Evolutionary conservation across 2,113 vertebrate genomes (phyloP).

Genomic region (Channa argus): DNA sequence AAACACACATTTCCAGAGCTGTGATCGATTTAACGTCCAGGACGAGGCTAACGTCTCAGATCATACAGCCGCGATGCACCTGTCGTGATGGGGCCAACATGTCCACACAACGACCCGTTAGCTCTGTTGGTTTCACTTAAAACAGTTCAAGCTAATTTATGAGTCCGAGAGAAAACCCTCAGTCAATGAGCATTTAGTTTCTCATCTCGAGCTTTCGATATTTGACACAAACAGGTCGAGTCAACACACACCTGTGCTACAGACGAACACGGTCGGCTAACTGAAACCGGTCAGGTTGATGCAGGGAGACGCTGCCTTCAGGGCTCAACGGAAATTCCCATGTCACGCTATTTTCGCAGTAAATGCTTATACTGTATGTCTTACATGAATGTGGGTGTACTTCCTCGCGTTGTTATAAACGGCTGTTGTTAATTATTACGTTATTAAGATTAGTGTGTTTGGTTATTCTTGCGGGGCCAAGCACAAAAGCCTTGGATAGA

Average conservation of each 20-base stretch:
- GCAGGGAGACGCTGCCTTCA: conserved; percentile 56
- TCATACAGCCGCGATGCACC: conserved; percentile 22
- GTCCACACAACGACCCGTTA: conserved; percentile 1
- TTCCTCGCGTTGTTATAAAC: too few species aligned
- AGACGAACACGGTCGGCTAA: not conserved
- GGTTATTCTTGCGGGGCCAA: too few species aligned
- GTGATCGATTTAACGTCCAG: not conserved
- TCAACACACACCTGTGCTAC: conserved; percentile 34
- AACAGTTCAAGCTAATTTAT: not conserved
- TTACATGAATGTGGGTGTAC: too few species aligned
- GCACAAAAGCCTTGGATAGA: too few species aligned
- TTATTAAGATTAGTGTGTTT: too few species aligned
- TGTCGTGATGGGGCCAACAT: conserved; percentile 39
- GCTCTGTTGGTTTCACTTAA: not conserved
- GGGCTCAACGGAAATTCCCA: conserved; percentile 25
- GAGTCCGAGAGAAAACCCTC: conserved; percentile 11
- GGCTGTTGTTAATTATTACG: too few species aligned
- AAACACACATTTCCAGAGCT: not conserved
- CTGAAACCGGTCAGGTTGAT: conserved; percentile 31
- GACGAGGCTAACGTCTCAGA: conserved; percentile 1
- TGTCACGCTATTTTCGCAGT: rapidly evolving
- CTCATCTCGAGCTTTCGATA: conserved; percentile 49
- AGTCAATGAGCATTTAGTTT: not conserved
- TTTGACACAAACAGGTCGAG: conserved; percentile 20
- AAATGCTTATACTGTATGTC: too few species aligned